Evolutionary conservation across 1,140 invertebrate genomes (phyloP).

Genomic region (Platyura marginata): DNA sequence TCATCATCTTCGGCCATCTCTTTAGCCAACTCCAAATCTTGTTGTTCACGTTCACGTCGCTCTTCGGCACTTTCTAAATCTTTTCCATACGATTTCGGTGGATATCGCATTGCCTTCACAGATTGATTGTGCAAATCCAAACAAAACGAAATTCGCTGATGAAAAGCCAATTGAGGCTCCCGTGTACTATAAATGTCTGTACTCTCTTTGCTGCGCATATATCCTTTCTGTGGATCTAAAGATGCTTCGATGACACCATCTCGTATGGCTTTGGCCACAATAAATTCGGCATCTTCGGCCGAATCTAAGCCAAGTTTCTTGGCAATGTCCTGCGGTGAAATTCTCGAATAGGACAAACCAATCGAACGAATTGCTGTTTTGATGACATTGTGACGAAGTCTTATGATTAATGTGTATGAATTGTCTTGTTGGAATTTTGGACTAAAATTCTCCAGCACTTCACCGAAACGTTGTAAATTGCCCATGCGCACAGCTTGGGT

Average conservation of each 20-base stretch:
- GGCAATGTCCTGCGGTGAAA: conserved; percentile 88
- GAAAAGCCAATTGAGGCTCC: conserved; percentile 92
- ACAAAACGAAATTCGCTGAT: conserved; percentile 96
- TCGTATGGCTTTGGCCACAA: conserved; percentile 97
- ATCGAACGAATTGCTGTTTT: conserved; percentile 97
- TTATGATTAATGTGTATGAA: conserved; percentile 86
- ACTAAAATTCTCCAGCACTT: conserved; percentile 80
- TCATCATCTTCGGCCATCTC: conserved; percentile 99
- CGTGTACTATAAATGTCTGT: conserved; percentile 94
- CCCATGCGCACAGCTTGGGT: conserved; percentile 94
- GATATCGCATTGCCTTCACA: conserved; percentile 97
- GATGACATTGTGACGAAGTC: conserved; percentile 95
- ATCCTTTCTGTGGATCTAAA: conserved; percentile 86
- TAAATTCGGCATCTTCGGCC: conserved; percentile 95
- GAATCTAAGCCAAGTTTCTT: conserved; percentile 84
- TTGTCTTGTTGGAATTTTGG: conserved; percentile 75
- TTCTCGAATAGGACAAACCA: conserved; percentile 89
- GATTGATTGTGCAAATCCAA: conserved; percentile 95
- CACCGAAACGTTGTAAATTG: conserved; percentile 83
- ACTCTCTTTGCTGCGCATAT: conserved; percentile 93
- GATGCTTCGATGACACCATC: conserved; percentile 98
- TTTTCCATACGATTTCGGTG: conserved; percentile 96
- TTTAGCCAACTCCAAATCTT: conserved; percentile 93
- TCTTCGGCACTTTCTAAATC: conserved; percentile 96
- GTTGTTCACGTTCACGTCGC: conserved; percentile 85